Evolutionary conservation across 2,113 vertebrate species (phyloP).

Genomic region (Dasyprocta punctata): DNA sequence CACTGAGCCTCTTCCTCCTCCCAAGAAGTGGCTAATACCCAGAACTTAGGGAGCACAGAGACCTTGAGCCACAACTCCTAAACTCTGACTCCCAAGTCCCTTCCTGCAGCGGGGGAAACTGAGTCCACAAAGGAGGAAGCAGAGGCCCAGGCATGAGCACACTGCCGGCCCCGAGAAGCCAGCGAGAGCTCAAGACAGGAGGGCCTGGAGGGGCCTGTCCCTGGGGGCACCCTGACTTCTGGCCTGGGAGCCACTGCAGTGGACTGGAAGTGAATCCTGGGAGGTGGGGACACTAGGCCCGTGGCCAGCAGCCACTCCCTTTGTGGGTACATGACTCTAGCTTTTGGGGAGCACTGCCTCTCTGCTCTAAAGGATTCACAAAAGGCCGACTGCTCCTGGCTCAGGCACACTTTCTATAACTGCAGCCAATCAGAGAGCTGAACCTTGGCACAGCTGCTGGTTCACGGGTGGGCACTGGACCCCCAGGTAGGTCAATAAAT

Average conservation of each 20-base stretch:
- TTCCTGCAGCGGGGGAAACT: neutral
- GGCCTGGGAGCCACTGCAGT: neutral
- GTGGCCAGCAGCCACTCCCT: neutral
- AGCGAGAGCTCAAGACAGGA: neutral
- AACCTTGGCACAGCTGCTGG: neutral
- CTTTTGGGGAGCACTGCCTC: neutral
- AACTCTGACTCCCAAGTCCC: neutral
- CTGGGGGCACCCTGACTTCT: fast-evolving
- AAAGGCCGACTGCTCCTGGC: neutral
- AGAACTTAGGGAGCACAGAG: neutral
- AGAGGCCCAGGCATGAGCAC: neutral
- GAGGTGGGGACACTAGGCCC: neutral
- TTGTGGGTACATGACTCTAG: neutral
- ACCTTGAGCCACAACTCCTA: neutral
- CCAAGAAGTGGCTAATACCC: neutral
- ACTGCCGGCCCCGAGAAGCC: neutral
- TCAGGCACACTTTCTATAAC: neutral
- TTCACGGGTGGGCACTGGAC: neutral
- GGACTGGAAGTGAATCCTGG: neutral
- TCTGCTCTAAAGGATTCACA: neutral
- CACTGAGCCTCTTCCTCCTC: neutral
- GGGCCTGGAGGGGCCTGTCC: fast-evolving
- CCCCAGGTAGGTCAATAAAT: neutral
- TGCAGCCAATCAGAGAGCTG: neutral
- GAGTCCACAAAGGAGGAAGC: neutral